Conservation (phyloP, 2,888 invertebrate species). For the Spatulosminthurus flaviceps region DNA sequence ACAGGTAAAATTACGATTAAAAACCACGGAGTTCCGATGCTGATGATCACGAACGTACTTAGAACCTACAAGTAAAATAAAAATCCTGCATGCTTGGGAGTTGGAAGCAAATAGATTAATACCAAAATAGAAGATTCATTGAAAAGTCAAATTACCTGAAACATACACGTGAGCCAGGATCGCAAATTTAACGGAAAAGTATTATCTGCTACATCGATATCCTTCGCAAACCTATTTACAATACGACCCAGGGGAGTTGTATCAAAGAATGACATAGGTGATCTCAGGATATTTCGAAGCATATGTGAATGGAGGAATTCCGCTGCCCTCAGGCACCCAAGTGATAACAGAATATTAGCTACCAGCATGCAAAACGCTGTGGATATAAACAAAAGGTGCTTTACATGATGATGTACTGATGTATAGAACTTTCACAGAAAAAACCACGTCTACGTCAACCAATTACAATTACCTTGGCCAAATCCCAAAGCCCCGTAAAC, state of each 20-base stretch:
- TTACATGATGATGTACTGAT: too few species aligned
- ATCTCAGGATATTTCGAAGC: constrained; percentile 74
- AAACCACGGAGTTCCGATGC: constrained; percentile 85
- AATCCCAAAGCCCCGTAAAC: constrained; percentile 89
- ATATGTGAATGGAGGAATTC: constrained; percentile 74
- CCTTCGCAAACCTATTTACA: constrained; percentile 72
- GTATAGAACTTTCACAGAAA: too few species aligned
- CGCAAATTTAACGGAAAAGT: constrained; percentile 55
- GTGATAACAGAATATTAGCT: constrained; percentile 68
- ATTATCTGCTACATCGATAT: constrained; percentile 54
- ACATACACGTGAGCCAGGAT: constrained; percentile 52
- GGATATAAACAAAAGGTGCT: constrained; percentile 36
- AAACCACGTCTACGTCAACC: too few species aligned
- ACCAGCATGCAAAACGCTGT: constrained; percentile 63
- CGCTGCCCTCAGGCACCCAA: constrained; percentile 71
- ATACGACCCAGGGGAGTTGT: constrained; percentile 82
- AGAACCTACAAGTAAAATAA: constrained; percentile 52
- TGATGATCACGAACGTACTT: constrained; percentile 82
- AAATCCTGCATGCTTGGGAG: neutral
- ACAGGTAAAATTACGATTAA: constrained; percentile 82
- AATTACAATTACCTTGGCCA: constrained; percentile 93
- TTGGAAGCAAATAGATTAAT: neutral
- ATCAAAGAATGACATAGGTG: constrained; percentile 80
- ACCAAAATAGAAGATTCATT: neutral
- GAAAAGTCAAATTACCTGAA: constrained; percentile 76